Conservation (phyloP, 2,888 invertebrate genomes). For the Frankliniella fusca region DNA sequence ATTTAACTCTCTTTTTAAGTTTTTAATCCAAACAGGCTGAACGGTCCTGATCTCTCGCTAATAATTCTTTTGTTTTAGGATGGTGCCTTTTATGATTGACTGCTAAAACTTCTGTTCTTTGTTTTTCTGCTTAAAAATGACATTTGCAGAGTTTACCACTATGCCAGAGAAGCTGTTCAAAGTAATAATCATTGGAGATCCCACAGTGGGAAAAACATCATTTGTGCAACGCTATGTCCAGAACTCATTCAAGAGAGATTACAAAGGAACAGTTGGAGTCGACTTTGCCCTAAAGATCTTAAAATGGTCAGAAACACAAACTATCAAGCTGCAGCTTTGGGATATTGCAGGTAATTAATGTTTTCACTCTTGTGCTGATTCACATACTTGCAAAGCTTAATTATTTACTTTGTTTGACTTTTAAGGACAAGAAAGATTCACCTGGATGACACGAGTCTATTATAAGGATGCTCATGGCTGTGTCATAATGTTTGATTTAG, state of each 20-base stretch:
- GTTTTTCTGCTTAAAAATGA: not conserved
- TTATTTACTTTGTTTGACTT: slow-evolving; percentile 31
- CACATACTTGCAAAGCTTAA: slow-evolving; percentile 19
- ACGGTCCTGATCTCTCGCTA: no score
- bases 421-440: slow-evolving; percentile 56
- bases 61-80: no score
- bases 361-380: slow-evolving; percentile 21
- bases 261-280: slow-evolving; percentile 56
- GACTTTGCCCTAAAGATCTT: slow-evolving; percentile 58
- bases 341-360: slow-evolving; percentile 53
- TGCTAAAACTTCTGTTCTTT: not conserved
- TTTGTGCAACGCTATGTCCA: slow-evolving; percentile 56
- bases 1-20: not conserved
- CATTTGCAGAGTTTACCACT: not conserved
- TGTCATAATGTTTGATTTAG: slow-evolving; percentile 55
- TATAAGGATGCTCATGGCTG: slow-evolving; percentile 56
- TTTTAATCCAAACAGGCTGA: no score
- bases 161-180: slow-evolving; percentile 48
- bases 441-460: slow-evolving; percentile 58
- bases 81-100: no score
- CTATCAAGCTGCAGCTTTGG: slow-evolving; percentile 56
- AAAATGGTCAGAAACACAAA: slow-evolving; percentile 53
- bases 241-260: slow-evolving; percentile 50
- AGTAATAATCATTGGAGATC: slow-evolving; percentile 51
- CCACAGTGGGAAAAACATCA: slow-evolving; percentile 54